Conservation (phyloP, 2,888 invertebrate species). For the Drosophila testacea region DNA sequence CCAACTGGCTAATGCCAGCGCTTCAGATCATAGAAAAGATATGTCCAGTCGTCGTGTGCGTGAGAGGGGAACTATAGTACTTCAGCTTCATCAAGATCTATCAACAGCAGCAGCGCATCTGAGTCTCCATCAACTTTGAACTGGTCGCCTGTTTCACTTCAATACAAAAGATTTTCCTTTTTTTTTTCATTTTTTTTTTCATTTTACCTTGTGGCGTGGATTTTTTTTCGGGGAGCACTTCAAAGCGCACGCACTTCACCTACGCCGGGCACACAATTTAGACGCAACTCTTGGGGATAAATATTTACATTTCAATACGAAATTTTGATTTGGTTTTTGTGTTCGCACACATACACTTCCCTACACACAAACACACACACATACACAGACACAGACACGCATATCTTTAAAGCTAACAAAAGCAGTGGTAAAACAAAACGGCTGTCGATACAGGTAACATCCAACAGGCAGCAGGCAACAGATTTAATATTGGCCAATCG, state of each 20-base stretch:
- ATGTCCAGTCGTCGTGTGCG: conserved; percentile 61
- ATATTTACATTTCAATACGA: conserved; percentile 77
- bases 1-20: conserved; percentile 28
- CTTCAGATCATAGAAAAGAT: conserved; percentile 67
- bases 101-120: conserved; percentile 22
- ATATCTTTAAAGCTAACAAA: conserved; percentile 60
- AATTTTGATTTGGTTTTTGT: conserved; percentile 75
- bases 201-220: conserved; percentile 9
- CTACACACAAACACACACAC: neutral
- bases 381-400: conserved; percentile 35
- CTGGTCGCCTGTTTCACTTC: conserved; percentile 56
- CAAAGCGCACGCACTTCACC: conserved; percentile 76
- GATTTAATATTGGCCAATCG: conserved; percentile 21
- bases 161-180: conserved; percentile 29
- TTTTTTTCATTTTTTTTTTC: conserved; percentile 4
- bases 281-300: conserved; percentile 59
- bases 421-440: conserved; percentile 41
- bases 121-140: conserved; percentile 70
- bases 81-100: conserved; percentile 54
- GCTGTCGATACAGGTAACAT: conserved; percentile 49
- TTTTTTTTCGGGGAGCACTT: conserved; percentile 52
- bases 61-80: conserved; percentile 33
- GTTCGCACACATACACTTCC: conserved; percentile 58
- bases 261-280: conserved; percentile 51
- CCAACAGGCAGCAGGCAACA: conserved; percentile 25